Conservation (phyloP, 2,797 vertebrate genomes). For the Potorous gilbertii region DNA sequence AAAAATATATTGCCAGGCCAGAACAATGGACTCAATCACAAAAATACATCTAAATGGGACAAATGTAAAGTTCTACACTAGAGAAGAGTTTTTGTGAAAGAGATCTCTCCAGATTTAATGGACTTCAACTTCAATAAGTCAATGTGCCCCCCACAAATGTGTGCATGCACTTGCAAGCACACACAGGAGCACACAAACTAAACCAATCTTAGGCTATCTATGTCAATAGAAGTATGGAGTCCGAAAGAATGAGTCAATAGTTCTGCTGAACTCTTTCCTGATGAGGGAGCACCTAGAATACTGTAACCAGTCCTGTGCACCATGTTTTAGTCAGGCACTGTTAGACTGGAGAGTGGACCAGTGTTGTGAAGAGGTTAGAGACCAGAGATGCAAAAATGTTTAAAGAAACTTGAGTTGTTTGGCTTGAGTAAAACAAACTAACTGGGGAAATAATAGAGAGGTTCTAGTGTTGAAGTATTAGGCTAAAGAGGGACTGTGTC, state of each 20-base stretch:
- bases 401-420: not conserved
- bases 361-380: not conserved
- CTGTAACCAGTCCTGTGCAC: not conserved
- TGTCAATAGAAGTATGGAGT: not conserved
- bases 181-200: not conserved
- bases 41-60: not conserved
- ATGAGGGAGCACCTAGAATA: not conserved
- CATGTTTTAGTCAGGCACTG: not conserved
- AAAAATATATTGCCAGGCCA: not conserved
- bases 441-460: not conserved
- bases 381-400: not conserved
- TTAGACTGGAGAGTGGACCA: not conserved
- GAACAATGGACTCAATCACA: not conserved
- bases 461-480: not conserved
- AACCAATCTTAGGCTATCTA: not conserved
- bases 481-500: not conserved
- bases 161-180: not conserved
- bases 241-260: not conserved
- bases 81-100: not conserved
- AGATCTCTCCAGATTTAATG: not conserved
- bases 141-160: not conserved
- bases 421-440: not conserved
- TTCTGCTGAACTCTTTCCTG: not conserved
- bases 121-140: not conserved
- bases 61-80: not conserved